Percentiles rank a stretch among this genome's conserved stretches.
phyloP scores from a whole-genome alignment of 2,113 vertebrate species.

The Hemiscyllium ocellatum region DNA sequence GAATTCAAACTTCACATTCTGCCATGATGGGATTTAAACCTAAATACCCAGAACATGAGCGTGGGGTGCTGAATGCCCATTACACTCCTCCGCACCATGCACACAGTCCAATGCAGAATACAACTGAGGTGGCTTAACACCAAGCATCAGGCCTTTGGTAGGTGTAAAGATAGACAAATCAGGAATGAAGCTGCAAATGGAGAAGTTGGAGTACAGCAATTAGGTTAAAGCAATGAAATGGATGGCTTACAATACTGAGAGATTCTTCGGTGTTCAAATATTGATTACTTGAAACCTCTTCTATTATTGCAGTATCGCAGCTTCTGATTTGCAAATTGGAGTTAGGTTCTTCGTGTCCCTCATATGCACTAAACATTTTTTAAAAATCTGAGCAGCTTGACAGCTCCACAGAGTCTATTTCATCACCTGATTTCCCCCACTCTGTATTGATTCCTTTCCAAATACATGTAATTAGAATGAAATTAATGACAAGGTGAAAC shows the following conservation, averaged over 20 bases:
- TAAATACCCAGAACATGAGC: too few species aligned
- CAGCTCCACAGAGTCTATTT: background rate
- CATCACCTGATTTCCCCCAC: background rate
- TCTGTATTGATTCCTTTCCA: background rate
- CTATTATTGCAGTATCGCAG: background rate
- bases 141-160: background rate
- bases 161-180: background rate
- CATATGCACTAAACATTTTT: background rate
- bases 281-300: background rate
- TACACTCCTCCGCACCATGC: background rate
- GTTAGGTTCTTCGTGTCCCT: background rate
- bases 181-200: background rate
- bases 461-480: background rate
- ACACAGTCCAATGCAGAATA: background rate
- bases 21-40: too few species aligned
- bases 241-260: background rate
- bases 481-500: background rate
- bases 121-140: background rate
- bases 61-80: too few species aligned
- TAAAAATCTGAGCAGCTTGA: background rate
- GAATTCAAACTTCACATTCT: too few species aligned
- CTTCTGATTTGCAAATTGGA: background rate
- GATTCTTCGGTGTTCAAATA: background rate
- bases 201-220: background rate
- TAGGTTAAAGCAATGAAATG: background rate